Conservation (phyloP, 1,140 invertebrate genomes). For the Ectropis grisescens region DNA sequence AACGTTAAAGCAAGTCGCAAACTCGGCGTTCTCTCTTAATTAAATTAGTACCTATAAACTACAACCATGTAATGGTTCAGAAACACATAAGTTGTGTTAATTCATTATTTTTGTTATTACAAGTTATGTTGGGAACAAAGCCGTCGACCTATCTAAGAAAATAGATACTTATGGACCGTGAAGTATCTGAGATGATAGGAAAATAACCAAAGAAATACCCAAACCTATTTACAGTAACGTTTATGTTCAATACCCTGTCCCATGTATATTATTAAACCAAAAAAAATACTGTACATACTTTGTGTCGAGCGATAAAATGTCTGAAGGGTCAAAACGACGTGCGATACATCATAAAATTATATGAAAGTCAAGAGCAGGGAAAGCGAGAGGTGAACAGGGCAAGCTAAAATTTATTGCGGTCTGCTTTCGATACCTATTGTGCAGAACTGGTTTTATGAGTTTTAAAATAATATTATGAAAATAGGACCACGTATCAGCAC, state of each 20-base stretch:
- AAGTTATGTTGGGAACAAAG: too few species aligned
- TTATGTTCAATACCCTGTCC: constrained; percentile 25
- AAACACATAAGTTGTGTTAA: too few species aligned
- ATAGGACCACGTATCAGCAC: constrained; percentile 34
- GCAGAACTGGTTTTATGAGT: constrained; percentile 45
- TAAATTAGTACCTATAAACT: too few species aligned
- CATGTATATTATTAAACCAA: constrained; percentile 43
- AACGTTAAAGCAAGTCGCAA: too few species aligned
- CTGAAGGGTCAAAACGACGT: constrained; percentile 55
- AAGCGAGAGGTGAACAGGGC: constrained; percentile 54
- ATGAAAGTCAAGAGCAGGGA: constrained; percentile 65
- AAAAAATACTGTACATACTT: constrained; percentile 6
- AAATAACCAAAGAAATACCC: too few species aligned
- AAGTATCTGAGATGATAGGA: too few species aligned
- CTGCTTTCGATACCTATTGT: constrained; percentile 64
- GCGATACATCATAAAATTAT: constrained; percentile 67
- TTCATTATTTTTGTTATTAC: too few species aligned
- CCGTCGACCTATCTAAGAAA: too few species aligned
- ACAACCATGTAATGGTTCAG: too few species aligned
- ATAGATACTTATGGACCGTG: too few species aligned
- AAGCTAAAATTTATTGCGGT: constrained; percentile 54
- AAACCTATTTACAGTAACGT: too few species aligned
- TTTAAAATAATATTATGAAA: constrained; percentile 52
- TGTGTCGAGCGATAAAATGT: constrained; percentile 26
- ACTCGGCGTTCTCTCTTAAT: too few species aligned